phyloP scores from a whole-genome alignment of 2,888 invertebrate species.

The Thysanoteuthis rhombus region DNA sequence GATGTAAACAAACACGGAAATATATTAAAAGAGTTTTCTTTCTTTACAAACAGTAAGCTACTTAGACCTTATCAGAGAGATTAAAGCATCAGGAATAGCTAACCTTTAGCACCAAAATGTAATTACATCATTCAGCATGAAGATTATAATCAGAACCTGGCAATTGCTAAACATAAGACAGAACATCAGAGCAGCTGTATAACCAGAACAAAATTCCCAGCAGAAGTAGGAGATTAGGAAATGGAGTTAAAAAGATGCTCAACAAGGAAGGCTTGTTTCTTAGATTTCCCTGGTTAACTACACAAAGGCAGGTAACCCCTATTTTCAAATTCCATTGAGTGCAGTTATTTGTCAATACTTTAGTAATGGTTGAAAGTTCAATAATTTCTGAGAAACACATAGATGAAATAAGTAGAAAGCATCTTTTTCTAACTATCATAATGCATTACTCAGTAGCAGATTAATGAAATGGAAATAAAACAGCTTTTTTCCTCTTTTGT shows the following conservation, averaged over 20 bases:
- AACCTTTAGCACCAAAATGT: constrained; percentile 13
- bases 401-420: no score
- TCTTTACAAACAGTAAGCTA: not conserved
- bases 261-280: not conserved
- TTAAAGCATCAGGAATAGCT: not conserved
- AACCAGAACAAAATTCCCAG: not conserved
- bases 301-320: not conserved
- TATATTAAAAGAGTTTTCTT: not conserved
- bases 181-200: not conserved
- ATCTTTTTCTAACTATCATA: no score
- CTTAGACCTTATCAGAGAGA: not conserved
- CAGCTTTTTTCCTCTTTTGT: no score
- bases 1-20: not conserved
- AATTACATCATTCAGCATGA: constrained; percentile 18
- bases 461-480: no score
- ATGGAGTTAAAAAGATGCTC: not conserved
- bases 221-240: not conserved
- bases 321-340: not conserved
- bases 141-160: not conserved
- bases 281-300: not conserved
- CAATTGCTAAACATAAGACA: not conserved
- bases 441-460: no score
- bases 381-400: no score
- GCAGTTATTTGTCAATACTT: no score
- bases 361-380: no score